phyloP scores from a whole-genome alignment of 2,888 invertebrate species.

The Andrena flavipes region DNA sequence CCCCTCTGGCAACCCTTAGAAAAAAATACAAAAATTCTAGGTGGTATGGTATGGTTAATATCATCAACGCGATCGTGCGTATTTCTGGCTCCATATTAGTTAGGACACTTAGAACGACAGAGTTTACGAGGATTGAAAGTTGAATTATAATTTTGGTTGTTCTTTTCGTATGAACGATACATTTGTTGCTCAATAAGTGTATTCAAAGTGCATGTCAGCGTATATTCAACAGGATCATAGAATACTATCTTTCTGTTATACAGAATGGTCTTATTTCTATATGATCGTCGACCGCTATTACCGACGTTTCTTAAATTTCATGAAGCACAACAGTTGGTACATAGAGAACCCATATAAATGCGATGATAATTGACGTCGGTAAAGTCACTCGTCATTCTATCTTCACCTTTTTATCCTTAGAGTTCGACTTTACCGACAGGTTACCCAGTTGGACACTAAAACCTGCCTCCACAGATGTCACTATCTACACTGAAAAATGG shows the following conservation, averaged over 20 bases:
- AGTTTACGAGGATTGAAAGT: neutral
- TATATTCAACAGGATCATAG: neutral
- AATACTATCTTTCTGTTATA: neutral
- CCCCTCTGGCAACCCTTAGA: neutral
- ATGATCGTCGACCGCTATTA: neutral
- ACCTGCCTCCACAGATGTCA: constrained; percentile 10
- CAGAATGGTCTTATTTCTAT: too few relatives aligned
- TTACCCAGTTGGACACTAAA: too few relatives aligned
- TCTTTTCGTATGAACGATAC: too few relatives aligned
- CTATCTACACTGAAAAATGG: neutral
- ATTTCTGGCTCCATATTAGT: neutral
- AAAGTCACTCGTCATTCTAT: neutral
- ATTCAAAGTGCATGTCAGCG: neutral
- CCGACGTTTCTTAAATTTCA: neutral
- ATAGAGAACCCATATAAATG: neutral
- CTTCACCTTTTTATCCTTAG: neutral
- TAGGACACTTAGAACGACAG: neutral
- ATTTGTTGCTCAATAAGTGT: neutral
- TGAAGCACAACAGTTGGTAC: neutral
- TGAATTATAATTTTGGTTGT: too few relatives aligned
- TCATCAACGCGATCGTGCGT: neutral
- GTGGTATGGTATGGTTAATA: neutral
- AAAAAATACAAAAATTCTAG: neutral
- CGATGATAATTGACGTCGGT: neutral
- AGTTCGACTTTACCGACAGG: neutral